A percentile compares a stretch with the other conserved stretches of the same genome.
Conservation (phyloP, 2,113 vertebrate species). For the Chitala chitala region DNA sequence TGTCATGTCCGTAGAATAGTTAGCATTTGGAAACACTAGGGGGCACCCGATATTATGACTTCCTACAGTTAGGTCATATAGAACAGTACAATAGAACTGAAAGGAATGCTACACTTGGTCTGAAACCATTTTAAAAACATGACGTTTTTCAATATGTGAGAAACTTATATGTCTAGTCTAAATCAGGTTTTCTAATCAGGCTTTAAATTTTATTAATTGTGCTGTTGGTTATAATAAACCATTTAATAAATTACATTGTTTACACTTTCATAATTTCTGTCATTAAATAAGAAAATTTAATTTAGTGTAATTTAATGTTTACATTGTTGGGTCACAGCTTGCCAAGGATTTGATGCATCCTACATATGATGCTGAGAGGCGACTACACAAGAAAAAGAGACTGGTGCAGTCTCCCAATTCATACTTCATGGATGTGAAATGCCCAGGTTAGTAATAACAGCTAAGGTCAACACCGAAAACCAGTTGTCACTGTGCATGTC, state of each 20-base stretch:
- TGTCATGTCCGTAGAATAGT: neutral
- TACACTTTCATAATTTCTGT: neutral
- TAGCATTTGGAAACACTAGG: neutral
- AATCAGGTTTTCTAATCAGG: too few species aligned
- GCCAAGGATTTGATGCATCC: constrained; percentile 37
- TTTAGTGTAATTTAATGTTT: neutral
- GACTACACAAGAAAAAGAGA: constrained; percentile 41
- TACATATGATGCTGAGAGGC: constrained; percentile 30
- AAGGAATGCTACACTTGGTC: too few species aligned
- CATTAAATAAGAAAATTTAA: neutral
- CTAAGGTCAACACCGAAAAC: neutral
- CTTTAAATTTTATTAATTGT: too few species aligned
- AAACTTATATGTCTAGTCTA: too few species aligned
- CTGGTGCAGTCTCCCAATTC: constrained; percentile 44
- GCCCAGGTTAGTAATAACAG: constrained; percentile 32
- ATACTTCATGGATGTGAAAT: constrained; percentile 49
- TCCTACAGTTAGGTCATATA: too few species aligned
- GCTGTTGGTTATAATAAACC: too few species aligned
- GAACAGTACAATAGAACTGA: too few species aligned
- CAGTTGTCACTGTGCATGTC: neutral
- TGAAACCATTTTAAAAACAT: too few species aligned
- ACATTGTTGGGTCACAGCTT: constrained; percentile 22
- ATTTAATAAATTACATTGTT: neutral
- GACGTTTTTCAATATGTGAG: too few species aligned
- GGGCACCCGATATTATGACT: neutral